Percentiles rank a stretch among this genome's conserved stretches.
Evolutionary conservation across 2,888 invertebrate species (phyloP).

Genomic region (Hedychridium roseum): DNA sequence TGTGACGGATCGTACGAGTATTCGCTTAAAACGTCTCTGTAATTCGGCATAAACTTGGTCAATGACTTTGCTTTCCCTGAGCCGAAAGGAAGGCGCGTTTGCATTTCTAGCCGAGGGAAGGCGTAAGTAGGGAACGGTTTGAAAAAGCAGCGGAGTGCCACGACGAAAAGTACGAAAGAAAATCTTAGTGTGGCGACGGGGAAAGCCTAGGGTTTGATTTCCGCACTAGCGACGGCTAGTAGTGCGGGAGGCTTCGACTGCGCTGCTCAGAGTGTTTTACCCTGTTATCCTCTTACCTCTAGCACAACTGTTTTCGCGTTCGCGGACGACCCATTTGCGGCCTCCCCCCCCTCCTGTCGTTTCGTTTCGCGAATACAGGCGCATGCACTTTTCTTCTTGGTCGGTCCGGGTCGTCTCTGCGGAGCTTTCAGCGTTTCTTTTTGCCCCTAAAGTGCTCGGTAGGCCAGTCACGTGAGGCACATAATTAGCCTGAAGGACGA

Average conservation of each 20-base stretch:
- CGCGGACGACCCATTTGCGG: slow-evolving; percentile 13
- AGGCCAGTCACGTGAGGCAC: slow-evolving; percentile 10
- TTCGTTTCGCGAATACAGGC: too few relatives aligned
- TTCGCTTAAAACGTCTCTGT: too few relatives aligned
- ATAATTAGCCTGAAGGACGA: slow-evolving; percentile 27
- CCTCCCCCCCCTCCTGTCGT: background rate
- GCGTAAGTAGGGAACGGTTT: too few relatives aligned
- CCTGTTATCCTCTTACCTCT: slow-evolving; percentile 46
- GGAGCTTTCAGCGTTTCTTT: slow-evolving; percentile 10
- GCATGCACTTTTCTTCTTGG: background rate
- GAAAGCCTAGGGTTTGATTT: slow-evolving; percentile 40
- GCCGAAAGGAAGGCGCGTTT: too few relatives aligned
- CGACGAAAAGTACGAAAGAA: too few relatives aligned
- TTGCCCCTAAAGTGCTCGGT: slow-evolving; percentile 8
- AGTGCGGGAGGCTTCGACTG: slow-evolving; percentile 26
- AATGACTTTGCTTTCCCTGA: too few relatives aligned
- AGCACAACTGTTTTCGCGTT: slow-evolving; percentile 27
- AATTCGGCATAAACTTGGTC: too few relatives aligned
- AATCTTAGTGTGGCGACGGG: too few relatives aligned
- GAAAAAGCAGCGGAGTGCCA: too few relatives aligned
- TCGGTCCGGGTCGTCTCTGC: background rate
- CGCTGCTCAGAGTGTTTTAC: slow-evolving; percentile 50
- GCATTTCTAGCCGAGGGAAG: too few relatives aligned
- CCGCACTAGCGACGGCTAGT: slow-evolving; percentile 24
- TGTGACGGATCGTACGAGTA: too few relatives aligned